phyloP scores from a whole-genome alignment of 2,888 invertebrate genomes.

The Drosophila neonasuta region DNA sequence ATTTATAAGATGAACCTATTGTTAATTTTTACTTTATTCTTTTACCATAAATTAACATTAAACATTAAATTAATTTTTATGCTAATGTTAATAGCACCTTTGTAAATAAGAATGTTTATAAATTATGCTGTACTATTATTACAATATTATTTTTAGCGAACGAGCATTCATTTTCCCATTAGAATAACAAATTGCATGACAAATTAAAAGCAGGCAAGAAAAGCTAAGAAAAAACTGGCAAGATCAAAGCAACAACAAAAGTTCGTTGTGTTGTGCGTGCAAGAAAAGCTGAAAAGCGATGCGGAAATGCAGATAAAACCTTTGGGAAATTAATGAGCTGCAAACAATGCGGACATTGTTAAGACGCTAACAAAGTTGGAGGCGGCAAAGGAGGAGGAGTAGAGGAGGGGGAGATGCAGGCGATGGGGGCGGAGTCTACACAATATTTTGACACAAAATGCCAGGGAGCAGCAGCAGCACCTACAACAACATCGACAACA shows the following conservation, averaged over 20 bases:
- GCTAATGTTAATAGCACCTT: neutral
- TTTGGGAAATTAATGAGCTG: conserved; percentile 75
- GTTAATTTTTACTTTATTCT: neutral
- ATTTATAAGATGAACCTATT: neutral
- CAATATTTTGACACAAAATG: conserved; percentile 66
- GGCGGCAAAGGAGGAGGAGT: neutral
- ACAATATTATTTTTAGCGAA: neutral
- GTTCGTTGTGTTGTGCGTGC: conserved; percentile 11
- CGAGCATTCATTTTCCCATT: neutral
- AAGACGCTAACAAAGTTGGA: conserved; percentile 7
- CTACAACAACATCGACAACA: conserved; percentile 10
- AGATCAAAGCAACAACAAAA: conserved; percentile 8
- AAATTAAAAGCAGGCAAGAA: neutral
- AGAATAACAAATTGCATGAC: conserved; percentile 1
- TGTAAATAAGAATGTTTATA: neutral
- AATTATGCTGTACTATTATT: neutral
- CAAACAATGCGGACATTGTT: conserved; percentile 76
- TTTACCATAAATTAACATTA: neutral
- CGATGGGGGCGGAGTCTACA: conserved; percentile 5
- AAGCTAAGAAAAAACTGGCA: conserved; percentile 3
- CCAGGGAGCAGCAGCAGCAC: conserved; percentile 41
- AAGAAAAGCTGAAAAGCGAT: conserved; percentile 44
- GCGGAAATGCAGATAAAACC: conserved; percentile 77
- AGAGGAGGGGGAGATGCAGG: neutral
- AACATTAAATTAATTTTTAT: neutral